Evolutionary conservation across 2,113 vertebrate species (phyloP).

Genomic region (Oncorhynchus nerka): DNA sequence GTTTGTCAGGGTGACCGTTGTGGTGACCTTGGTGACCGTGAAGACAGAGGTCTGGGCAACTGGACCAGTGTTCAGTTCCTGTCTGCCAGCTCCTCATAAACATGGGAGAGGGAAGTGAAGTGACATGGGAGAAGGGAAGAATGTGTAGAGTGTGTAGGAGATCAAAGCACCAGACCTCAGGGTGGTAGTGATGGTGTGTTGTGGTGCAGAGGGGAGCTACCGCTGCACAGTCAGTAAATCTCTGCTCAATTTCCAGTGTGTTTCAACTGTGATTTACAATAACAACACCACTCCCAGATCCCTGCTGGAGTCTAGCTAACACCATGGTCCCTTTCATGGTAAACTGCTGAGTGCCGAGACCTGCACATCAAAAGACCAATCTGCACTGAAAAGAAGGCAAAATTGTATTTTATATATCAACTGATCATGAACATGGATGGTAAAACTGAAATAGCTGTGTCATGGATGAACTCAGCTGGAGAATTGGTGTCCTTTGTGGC

Average conservation of each 20-base stretch:
- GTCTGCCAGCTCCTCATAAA: constrained; percentile 62
- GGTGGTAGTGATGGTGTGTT: constrained; percentile 48
- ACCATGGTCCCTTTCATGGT: not conserved
- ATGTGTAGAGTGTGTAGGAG: constrained; percentile 41
- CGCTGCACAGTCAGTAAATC: constrained; percentile 36
- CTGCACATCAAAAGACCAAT: not conserved
- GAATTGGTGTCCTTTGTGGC: not conserved
- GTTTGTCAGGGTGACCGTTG: constrained; percentile 50
- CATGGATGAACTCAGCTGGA: not conserved
- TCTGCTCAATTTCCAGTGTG: constrained; percentile 15
- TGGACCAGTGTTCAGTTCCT: constrained; percentile 46
- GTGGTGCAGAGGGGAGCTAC: constrained; percentile 40
- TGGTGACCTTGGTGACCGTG: constrained; percentile 30
- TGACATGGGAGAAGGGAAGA: constrained; percentile 62
- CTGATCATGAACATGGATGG: not conserved
- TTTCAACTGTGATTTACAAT: constrained; percentile 26
- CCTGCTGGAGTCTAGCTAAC: not conserved
- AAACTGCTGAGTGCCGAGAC: not conserved
- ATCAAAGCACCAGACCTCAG: constrained; percentile 57
- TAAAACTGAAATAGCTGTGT: not conserved
- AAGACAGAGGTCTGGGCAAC: constrained; percentile 27
- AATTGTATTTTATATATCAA: not conserved
- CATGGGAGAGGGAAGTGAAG: constrained; percentile 41
- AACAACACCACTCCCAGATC: constrained; percentile 11
- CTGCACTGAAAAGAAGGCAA: not conserved